Evolutionary conservation across 2,113 vertebrate genomes (phyloP), one percentile per base, ranked within the genome.

Genomic region (Mustela nigripes): DNA sequence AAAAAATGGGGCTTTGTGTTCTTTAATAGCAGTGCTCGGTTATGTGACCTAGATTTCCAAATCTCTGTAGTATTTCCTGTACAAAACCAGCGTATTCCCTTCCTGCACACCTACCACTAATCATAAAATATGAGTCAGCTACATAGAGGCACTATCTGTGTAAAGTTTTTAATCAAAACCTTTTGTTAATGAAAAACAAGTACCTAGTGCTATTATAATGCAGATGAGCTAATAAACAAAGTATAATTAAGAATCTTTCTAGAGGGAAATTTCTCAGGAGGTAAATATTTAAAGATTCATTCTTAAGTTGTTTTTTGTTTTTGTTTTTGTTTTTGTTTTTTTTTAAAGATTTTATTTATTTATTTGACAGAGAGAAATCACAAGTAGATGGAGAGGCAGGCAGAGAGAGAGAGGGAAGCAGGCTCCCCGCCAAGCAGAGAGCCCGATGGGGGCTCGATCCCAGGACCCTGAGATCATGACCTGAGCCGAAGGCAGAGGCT

Each of bases 31-130:
- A 90, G 48, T 95, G 87, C 94, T 98, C 92, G 93, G 95, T 97
- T 96, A 62, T 60, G 78, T 99, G 99, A 99, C 98, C 99, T 98
- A 99, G 98, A 98, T 99, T 99, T 98, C 95, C 96, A 98, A 96
- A 98, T 94, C 91, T 98, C 98, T 96, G 85, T 97, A 97, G 98
- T 99, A 94, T 98, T 98, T 98, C 98, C 98, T 98, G 96, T 98
- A 95, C 94, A 97, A 98, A 98, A 98, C 96, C 93, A 97, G 95
- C 98, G 92, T 95, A 97, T 97, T 97, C 97, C 31, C 89, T 97
- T 94, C 98, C 98, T 98, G 88, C 98, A 97, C 95, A 97, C 81
- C 97, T 97, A 95, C 98, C 95, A 97, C 95, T 98, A 97, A 98
- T 98, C 97, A 98, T 93, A 96, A 98, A 94, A 97, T 94, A 97